Percentiles rank a stretch among this genome's conserved stretches.
Conservation (phyloP, 2,797 vertebrate genomes). For the Acanthis flammea region DNA sequence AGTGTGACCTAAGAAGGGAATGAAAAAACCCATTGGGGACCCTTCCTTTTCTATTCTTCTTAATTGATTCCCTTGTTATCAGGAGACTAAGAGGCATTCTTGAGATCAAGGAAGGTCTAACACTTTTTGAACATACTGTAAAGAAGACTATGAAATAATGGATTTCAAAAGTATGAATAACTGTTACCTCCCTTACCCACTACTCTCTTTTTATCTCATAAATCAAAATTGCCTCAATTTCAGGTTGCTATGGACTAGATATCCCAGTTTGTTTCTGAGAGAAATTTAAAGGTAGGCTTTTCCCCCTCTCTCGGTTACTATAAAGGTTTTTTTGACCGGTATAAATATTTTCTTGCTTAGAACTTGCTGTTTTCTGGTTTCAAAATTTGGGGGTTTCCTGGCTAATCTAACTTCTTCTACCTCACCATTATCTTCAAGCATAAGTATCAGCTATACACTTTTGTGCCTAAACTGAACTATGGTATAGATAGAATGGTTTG, state of each 20-base stretch:
- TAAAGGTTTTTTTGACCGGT: not conserved
- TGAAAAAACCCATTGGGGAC: not conserved
- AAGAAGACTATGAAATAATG: slow-evolving; percentile 5
- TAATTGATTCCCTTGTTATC: slow-evolving; percentile 42
- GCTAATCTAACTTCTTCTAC: not conserved
- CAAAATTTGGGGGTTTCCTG: not conserved
- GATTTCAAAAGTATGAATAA: not conserved
- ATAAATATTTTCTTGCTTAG: not conserved
- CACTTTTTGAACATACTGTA: slow-evolving; percentile 1
- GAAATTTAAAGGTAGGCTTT: not conserved
- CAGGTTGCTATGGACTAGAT: not conserved
- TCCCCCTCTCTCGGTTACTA: not conserved
- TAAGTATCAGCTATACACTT: rapidly evolving
- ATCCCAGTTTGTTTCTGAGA: not conserved
- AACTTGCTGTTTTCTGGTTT: not conserved
- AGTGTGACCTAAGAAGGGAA: not conserved
- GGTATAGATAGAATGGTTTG: rapidly evolving
- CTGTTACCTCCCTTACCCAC: not conserved
- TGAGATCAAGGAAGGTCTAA: slow-evolving; percentile 42
- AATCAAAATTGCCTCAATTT: not conserved
- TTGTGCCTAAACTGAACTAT: not conserved
- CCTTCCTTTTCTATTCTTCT: not conserved
- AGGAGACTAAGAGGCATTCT: slow-evolving; percentile 10
- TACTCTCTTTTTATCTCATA: not conserved
- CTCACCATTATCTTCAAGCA: not conserved